Conservation (phyloP, 2,888 invertebrate genomes). For the Lysandra coridon region DNA sequence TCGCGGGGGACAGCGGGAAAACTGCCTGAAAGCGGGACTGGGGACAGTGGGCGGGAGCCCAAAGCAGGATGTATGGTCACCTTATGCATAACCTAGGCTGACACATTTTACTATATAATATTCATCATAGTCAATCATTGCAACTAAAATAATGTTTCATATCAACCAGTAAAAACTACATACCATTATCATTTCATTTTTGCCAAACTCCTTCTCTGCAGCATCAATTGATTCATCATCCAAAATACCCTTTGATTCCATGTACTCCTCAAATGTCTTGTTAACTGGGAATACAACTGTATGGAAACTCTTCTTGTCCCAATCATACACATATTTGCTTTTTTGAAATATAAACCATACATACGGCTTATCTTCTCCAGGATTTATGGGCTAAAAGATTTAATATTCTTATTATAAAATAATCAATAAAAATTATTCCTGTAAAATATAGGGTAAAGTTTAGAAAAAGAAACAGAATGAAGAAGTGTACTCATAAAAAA, state of each 20-base stretch:
- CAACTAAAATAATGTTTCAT: too few relatives aligned
- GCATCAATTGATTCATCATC: conserved; percentile 89
- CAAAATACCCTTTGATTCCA: conserved; percentile 92
- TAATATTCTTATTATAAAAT: conserved; percentile 33
- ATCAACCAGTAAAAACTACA: conserved; percentile 36
- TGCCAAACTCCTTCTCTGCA: conserved; percentile 92
- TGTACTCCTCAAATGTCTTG: conserved; percentile 85
- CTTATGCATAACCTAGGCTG: too few relatives aligned
- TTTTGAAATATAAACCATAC: conserved; percentile 98
- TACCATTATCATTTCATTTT: conserved; percentile 92
- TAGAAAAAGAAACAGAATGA: background rate
- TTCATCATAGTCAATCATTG: too few relatives aligned
- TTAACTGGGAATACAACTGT: conserved; percentile 93
- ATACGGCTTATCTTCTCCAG: conserved; percentile 74
- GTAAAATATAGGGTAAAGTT: background rate
- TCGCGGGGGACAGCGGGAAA: too few relatives aligned
- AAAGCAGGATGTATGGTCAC: too few relatives aligned
- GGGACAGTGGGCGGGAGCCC: too few relatives aligned
- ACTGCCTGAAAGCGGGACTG: too few relatives aligned
- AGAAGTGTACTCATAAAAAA: background rate
- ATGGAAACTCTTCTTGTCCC: conserved; percentile 88
- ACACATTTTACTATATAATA: too few relatives aligned
- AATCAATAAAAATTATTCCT: background rate
- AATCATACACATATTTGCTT: conserved; percentile 95
- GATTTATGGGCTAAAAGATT: conserved; percentile 60